Percentiles rank a stretch among this genome's conserved stretches.
Evolutionary conservation across 2,797 vertebrate genomes (phyloP).

Genomic region (Peromyscus aztecus): DNA sequence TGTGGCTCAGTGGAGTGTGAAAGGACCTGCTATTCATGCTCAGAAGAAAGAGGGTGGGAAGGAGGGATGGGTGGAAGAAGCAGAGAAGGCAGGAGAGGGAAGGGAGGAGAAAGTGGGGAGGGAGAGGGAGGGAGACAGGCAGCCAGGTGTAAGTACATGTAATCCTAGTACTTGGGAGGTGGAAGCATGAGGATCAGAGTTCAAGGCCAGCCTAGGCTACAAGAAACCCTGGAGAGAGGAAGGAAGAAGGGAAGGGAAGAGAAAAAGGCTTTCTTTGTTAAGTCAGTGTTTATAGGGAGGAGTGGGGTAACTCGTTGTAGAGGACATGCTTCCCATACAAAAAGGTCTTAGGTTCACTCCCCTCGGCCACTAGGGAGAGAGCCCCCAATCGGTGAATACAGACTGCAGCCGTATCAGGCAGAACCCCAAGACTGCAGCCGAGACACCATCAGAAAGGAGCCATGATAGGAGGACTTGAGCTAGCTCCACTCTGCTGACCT

Average conservation of each 20-base stretch:
- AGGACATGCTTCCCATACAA: background rate
- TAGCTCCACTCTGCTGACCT: background rate
- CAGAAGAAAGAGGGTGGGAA: background rate
- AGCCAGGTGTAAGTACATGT: background rate
- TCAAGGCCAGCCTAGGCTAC: background rate
- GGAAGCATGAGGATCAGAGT: background rate
- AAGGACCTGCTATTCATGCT: background rate
- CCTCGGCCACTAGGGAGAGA: background rate
- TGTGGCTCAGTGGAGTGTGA: background rate
- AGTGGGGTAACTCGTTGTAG: background rate
- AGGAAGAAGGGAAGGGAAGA: background rate
- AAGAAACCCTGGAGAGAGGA: background rate
- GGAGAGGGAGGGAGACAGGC: background rate
- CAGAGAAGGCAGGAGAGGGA: background rate
- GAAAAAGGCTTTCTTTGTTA: background rate
- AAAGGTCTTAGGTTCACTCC: background rate
- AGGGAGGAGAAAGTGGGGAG: no score
- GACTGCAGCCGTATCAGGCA: background rate
- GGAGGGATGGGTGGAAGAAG: no score
- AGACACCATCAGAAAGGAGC: constrained; percentile 34
- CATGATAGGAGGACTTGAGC: background rate
- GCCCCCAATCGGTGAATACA: background rate
- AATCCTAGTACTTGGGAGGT: background rate
- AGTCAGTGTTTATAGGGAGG: background rate
- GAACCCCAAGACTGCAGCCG: background rate